Percentiles rank a stretch among this genome's conserved stretches.
Evolutionary conservation across 2,888 invertebrate genomes (phyloP).

Genomic region (Amblyjoppa proteus): DNA sequence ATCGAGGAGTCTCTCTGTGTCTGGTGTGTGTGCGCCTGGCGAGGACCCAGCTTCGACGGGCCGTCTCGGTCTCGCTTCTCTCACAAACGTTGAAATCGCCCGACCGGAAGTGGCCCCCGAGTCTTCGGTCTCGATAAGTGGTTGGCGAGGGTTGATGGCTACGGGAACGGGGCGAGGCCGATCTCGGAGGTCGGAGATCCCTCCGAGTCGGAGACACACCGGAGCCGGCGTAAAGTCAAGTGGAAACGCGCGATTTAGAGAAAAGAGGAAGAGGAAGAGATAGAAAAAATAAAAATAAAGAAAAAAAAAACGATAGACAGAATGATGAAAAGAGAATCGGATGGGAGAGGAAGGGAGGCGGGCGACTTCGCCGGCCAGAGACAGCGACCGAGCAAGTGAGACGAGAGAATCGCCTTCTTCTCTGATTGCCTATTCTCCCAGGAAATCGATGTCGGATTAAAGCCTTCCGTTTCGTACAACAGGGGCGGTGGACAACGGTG

Average conservation of each 20-base stretch:
- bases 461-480: constrained; percentile 72
- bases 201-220: constrained; percentile 49
- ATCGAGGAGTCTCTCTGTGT: constrained; percentile 31
- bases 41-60: constrained; percentile 21
- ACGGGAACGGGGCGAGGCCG: constrained; percentile 50
- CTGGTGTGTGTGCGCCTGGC: constrained; percentile 23
- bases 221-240: constrained; percentile 46
- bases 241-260: constrained; percentile 54
- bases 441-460: constrained; percentile 77
- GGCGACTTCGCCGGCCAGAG: constrained; percentile 18
- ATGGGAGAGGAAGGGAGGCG: constrained; percentile 12
- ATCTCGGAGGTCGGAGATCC: constrained; percentile 67
- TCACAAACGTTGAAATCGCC: constrained; percentile 68
- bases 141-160: constrained; percentile 76
- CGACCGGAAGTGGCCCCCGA: constrained; percentile 75
- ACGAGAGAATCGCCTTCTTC: constrained; percentile 70
- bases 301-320: constrained; percentile 32
- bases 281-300: not conserved
- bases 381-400: constrained; percentile 10
- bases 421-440: constrained; percentile 75
- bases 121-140: constrained; percentile 78
- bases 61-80: constrained; percentile 31
- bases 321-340: constrained; percentile 28
- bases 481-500: constrained; percentile 33
- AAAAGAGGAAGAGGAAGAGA: constrained; percentile 9